phyloP scores from a whole-genome alignment of 2,797 vertebrate species.

The Typhlichthys eigenmanni region DNA sequence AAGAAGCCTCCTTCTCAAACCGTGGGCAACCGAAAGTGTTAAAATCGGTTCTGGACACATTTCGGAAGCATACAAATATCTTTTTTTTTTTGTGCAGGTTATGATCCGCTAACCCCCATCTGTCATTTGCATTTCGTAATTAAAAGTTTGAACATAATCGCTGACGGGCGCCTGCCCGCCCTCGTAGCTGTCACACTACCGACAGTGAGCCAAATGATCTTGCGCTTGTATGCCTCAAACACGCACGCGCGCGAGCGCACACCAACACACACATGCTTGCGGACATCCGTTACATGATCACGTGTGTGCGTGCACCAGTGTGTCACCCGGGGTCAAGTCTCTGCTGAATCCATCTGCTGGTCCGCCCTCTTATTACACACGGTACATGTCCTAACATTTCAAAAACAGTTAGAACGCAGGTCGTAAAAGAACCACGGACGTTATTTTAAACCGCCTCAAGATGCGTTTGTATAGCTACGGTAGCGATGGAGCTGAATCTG shows the following conservation, averaged over 20 bases:
- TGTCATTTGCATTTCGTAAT: constrained; percentile 45
- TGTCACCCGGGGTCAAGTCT: constrained; percentile 15
- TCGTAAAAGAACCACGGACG: no score
- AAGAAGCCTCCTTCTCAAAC: constrained; percentile 33
- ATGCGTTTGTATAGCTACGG: no score
- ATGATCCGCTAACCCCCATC: constrained; percentile 35
- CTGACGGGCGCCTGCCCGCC: constrained; percentile 21
- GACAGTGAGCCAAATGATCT: constrained; percentile 21
- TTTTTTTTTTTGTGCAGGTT: constrained; percentile 10
- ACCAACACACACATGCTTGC: constrained; percentile 8
- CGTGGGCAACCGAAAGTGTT: constrained; percentile 25
- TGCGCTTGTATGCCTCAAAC: not conserved
- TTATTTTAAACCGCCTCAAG: no score
- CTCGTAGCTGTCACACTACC: constrained; percentile 19
- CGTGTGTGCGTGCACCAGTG: not conserved
- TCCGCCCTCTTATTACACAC: no score
- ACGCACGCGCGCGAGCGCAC: constrained; percentile 13
- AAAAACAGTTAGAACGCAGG: no score
- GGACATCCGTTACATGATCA: constrained; percentile 23
- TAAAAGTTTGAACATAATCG: constrained; percentile 22
- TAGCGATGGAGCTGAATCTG: no score
- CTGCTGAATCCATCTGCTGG: no score
- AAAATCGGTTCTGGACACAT: constrained; percentile 38
- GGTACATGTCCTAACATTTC: no score
- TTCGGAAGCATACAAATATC: constrained; percentile 1